These are phyloP conservation scores for Acleris laterana DNA, from an alignment of 2,888 invertebrate genomes.

Conservation along the genomic window DNA sequence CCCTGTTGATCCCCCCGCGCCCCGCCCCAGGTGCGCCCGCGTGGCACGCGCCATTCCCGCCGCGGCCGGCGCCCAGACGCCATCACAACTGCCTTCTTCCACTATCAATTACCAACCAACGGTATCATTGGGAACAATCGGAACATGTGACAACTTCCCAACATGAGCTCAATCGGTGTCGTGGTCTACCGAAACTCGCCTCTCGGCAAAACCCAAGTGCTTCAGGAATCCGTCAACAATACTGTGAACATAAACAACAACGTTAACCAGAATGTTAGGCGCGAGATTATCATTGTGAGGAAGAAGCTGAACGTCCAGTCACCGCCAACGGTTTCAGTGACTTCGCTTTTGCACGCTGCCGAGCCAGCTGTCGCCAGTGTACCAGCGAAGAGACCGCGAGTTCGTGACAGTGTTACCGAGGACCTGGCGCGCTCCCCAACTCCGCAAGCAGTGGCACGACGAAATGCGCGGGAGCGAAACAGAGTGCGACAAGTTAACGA, in stretches of 20 bases:
- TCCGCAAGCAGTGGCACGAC: slow-evolving; percentile 92
- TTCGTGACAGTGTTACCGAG: slow-evolving; percentile 74
- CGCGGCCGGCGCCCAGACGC: slow-evolving; percentile 79
- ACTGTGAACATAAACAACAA: slow-evolving; percentile 81
- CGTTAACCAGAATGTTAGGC: slow-evolving; percentile 62
- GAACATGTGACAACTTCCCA: slow-evolving; percentile 69
- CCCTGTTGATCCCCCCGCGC: slow-evolving; percentile 81
- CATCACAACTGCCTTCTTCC: slow-evolving; percentile 58
- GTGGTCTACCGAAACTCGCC: slow-evolving; percentile 85
- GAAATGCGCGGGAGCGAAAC: slow-evolving; percentile 96
- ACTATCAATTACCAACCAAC: slow-evolving; percentile 43
- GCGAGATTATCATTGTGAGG: slow-evolving; percentile 82
- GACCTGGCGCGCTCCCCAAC: slow-evolving; percentile 85
- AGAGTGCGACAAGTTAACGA: slow-evolving; percentile 96
- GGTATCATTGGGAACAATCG: slow-evolving; percentile 63
- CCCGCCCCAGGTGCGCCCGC: slow-evolving; percentile 79
- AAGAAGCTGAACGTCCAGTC: slow-evolving; percentile 78
- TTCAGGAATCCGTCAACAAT: slow-evolving; percentile 86
- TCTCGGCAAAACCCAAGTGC: slow-evolving; percentile 85
- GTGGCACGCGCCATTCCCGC: slow-evolving; percentile 82
- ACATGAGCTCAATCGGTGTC: slow-evolving; percentile 85
- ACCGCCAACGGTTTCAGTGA: slow-evolving; percentile 70
- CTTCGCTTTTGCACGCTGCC: slow-evolving; percentile 70
- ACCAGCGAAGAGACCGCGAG: slow-evolving; percentile 65
- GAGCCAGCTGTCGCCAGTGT: slow-evolving; percentile 61